Base-by-base conservation (phyloP, 2,888 invertebrate species). In the Coenonympha glycerion region DNA sequence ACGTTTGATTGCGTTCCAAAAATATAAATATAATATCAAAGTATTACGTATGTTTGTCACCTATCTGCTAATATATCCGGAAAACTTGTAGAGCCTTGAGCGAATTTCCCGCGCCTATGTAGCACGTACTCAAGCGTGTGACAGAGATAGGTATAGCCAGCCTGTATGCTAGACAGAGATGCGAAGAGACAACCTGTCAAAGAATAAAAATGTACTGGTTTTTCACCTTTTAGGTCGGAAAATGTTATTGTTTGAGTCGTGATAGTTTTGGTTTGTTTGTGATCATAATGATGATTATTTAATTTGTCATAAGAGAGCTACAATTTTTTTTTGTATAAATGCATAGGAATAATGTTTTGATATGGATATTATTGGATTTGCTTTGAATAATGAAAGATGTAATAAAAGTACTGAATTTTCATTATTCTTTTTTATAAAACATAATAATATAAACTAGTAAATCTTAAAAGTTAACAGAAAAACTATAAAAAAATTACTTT, bases 171-270 rank as follows among this genome's bases (percentile, higher is more conserved):
- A 51, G 69, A 77, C 53, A 58, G 66, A 64, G 77, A 71, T 55
- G 59, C 57, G 66, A 66, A 73, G 19, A 46, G 42, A 30, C 21
- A 67, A 73, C 75, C 73, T 67, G 62, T 49, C 71, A 71, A 53
- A 74, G 79, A 78, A 41, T 66, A 69, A 37, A 24, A n/a, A 28
- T 31, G 24, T 5, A 24, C 21, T 37, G 21, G 6, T 6, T 24
- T 16, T 36, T 42, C n/a, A 19, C 41, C 16, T 34, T 21, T 19
- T 37, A 21, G 16, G 24, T 31, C 36, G 44, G 40, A 34, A 46
- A 47, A 49, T 34, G 3, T n/a, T n/a, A n/a, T 15, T 48, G 47
- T 46, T 54, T 47, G 54, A 54, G 54, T 16, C n/a, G n/a, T n/a
- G n/a, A n/a, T 11, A 44, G 21, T n/a, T n/a, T 9, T 16, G 1